phyloP scores from a whole-genome alignment of 2,797 vertebrate genomes.

The Pangasius macronema region DNA sequence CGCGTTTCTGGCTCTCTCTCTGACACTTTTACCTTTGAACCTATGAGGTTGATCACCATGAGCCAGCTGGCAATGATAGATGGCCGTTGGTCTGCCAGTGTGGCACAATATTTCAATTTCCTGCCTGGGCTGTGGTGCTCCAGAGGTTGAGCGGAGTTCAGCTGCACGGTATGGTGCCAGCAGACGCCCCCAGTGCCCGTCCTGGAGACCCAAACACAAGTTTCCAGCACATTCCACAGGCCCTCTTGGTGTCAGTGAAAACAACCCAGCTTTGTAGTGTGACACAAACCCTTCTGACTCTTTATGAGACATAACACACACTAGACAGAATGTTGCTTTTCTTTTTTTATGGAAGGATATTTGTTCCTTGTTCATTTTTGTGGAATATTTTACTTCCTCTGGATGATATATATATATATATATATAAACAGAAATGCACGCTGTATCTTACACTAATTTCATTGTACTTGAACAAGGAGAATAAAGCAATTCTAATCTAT shows the following conservation, averaged over 20 bases:
- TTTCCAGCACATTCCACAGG: slow-evolving; percentile 80
- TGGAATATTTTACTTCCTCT: not conserved
- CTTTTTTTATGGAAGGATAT: not conserved
- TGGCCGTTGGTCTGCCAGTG: slow-evolving; percentile 84
- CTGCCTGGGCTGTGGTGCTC: slow-evolving; percentile 86
- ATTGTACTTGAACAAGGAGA: not conserved
- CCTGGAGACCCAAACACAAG: slow-evolving; percentile 82
- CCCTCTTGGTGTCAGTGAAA: slow-evolving; percentile 66
- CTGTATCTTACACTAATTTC: not conserved
- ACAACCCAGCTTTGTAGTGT: slow-evolving; percentile 21
- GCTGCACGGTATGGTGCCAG: slow-evolving; percentile 89
- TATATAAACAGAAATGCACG: not conserved
- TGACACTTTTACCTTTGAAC: slow-evolving; percentile 71
- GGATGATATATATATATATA: not conserved
- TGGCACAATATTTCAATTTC: slow-evolving; percentile 95
- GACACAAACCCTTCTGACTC: not conserved
- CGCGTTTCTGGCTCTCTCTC: slow-evolving; percentile 55
- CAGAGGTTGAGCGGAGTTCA: slow-evolving; percentile 90
- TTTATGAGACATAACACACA: not conserved
- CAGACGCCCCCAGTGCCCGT: slow-evolving; percentile 58
- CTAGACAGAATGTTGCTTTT: not conserved
- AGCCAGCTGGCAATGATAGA: slow-evolving; percentile 80
- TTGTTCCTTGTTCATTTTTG: not conserved
- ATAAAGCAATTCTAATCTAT: slow-evolving; percentile 2
- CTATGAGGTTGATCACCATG: slow-evolving; percentile 63